Conservation (phyloP, 2,113 vertebrate genomes). For the Dromas ardeola region DNA sequence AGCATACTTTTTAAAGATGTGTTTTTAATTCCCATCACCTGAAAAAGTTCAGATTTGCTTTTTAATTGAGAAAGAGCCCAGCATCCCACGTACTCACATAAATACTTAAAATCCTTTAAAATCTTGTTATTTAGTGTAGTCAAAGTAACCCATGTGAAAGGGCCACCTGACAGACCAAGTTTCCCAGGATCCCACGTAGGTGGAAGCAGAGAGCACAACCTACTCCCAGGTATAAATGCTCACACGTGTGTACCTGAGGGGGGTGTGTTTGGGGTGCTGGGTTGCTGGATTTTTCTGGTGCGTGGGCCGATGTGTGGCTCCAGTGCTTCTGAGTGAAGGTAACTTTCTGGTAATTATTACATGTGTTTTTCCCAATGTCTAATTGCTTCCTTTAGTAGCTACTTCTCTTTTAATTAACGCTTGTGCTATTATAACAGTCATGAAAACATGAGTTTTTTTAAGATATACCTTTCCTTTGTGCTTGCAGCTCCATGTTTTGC, state of each 20-base stretch:
- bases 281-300: not conserved
- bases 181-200: not conserved
- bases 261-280: too few species aligned
- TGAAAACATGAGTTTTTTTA: not conserved
- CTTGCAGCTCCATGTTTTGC: not conserved
- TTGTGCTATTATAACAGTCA: not conserved
- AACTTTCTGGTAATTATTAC: not conserved
- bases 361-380: not conserved
- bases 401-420: not conserved
- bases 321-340: not conserved
- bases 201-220: not conserved
- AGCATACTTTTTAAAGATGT: not conserved
- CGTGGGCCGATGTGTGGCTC: not conserved
- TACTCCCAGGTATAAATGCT: not conserved
- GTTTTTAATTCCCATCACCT: not conserved
- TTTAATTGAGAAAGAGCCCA: not conserved
- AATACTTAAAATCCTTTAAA: not conserved
- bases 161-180: not conserved
- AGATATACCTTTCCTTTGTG: not conserved
- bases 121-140: not conserved
- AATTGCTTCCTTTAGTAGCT: not conserved
- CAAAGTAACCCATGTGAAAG: not conserved
- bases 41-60: not conserved
- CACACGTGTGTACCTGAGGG: fast-evolving
- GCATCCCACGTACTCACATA: fast-evolving